These are phyloP conservation scores for Caenorhabditis drosophilae DNA, from an alignment of 2,888 invertebrate genomes.

Conservation along the genomic window DNA sequence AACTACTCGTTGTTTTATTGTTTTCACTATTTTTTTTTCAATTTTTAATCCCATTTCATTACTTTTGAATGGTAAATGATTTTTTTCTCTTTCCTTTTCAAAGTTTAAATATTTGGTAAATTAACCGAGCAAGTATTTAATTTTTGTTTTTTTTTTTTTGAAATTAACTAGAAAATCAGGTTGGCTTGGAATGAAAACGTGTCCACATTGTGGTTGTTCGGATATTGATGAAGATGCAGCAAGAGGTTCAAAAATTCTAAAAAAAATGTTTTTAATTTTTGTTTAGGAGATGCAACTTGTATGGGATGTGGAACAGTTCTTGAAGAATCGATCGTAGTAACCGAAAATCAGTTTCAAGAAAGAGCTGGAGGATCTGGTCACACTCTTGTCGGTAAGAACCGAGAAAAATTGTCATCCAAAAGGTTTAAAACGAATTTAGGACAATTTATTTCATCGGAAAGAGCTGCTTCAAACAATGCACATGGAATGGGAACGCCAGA, in stretches of 20 bases:
- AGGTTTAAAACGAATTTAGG: constrained; percentile 16
- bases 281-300: constrained; percentile 82
- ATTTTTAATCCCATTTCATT: neutral
- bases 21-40: neutral
- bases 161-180: neutral
- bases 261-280: neutral
- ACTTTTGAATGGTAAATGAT: neutral
- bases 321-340: constrained; percentile 93
- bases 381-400: constrained; percentile 72
- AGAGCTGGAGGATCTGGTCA: constrained; percentile 74
- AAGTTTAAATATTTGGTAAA: neutral
- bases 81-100: no score
- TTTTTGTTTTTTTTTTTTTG: neutral
- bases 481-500: constrained; percentile 74
- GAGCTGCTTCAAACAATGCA: constrained; percentile 37
- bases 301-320: constrained; percentile 93
- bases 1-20: neutral
- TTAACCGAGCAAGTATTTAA: neutral
- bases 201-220: constrained; percentile 73
- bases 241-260: constrained; percentile 75
- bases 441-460: constrained; percentile 43
- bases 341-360: constrained; percentile 94
- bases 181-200: constrained; percentile 26
- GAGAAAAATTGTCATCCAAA: neutral
- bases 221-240: constrained; percentile 93